These are phyloP conservation scores for Zaprionus lachaisei DNA, from an alignment of 1,140 invertebrate species.

Conservation along the genomic window DNA sequence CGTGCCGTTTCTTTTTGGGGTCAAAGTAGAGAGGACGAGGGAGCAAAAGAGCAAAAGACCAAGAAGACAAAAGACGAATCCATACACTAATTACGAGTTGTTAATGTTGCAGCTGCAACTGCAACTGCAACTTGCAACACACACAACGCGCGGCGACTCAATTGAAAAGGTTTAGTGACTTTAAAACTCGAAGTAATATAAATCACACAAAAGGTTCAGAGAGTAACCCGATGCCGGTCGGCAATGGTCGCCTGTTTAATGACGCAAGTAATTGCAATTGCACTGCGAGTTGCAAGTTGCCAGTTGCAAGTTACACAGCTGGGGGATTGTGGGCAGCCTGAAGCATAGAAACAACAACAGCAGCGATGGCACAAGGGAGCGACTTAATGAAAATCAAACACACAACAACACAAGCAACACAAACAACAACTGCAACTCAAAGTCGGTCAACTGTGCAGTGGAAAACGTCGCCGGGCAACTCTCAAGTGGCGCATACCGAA, in stretches of 20 bases:
- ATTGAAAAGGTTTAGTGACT: slow-evolving; percentile 76
- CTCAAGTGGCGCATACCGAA: slow-evolving; percentile 59
- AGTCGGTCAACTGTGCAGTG: slow-evolving; percentile 77
- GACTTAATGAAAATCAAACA: slow-evolving; percentile 82
- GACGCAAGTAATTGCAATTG: slow-evolving; percentile 78
- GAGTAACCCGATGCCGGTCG: slow-evolving; percentile 56
- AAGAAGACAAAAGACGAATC: slow-evolving; percentile 41
- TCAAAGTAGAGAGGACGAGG: slow-evolving; percentile 19
- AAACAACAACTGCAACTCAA: slow-evolving; percentile 65
- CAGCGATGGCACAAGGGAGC: slow-evolving; percentile 44
- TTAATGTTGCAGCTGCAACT: slow-evolving; percentile 62
- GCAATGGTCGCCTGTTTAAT: slow-evolving; percentile 69
- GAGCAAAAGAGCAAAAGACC: slow-evolving; percentile 7
- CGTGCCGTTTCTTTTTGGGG: slow-evolving; percentile 52
- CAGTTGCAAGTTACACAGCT: slow-evolving; percentile 16
- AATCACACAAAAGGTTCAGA: slow-evolving; percentile 77
- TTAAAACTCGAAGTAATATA: slow-evolving; percentile 73
- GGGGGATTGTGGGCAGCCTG: slow-evolving; percentile 29
- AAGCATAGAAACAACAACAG: slow-evolving; percentile 9
- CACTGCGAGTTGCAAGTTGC: slow-evolving; percentile 35
- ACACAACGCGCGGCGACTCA: slow-evolving; percentile 51
- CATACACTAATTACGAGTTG: slow-evolving; percentile 67
- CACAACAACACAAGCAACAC: slow-evolving; percentile 47
- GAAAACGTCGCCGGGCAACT: slow-evolving; percentile 55
- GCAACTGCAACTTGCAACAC: background rate